These are phyloP conservation scores for Xyliphius kryptos DNA, from an alignment of 2,113 vertebrate species.

Conservation along the genomic window DNA sequence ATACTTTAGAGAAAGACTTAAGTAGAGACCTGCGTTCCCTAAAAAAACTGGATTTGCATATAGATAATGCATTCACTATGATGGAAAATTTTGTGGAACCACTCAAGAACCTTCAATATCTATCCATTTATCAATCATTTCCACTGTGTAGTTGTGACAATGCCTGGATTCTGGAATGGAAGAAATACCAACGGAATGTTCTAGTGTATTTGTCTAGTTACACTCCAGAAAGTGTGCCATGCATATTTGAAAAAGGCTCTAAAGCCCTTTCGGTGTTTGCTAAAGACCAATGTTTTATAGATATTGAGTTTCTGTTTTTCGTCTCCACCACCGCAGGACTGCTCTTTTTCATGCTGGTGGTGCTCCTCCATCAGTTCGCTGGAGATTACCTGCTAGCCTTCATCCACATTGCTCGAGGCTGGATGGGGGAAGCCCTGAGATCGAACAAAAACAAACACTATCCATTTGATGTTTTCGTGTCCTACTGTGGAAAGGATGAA, in stretches of 20 bases:
- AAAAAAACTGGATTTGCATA: not conserved
- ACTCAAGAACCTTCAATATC: slow-evolving; percentile 13
- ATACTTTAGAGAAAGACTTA: slow-evolving; percentile 8
- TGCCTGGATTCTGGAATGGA: slow-evolving; percentile 18
- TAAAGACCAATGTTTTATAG: slow-evolving; percentile 7
- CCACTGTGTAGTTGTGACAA: slow-evolving; percentile 27
- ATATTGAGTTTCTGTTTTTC: slow-evolving; percentile 17
- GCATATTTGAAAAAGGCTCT: not conserved
- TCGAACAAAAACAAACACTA: slow-evolving; percentile 7
- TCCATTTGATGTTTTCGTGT: no score
- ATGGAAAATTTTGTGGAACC: slow-evolving; percentile 19
- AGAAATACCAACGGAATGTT: slow-evolving; percentile 8
- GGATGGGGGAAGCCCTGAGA: slow-evolving; percentile 17
- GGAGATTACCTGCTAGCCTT: slow-evolving; percentile 24
- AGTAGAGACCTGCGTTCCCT: slow-evolving; percentile 19
- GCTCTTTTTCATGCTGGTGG: slow-evolving; percentile 21
- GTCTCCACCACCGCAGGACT: not conserved
- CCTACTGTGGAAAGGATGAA: slow-evolving; percentile 38
- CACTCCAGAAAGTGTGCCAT: not conserved
- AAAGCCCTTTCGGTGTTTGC: not conserved
- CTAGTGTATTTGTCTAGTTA: not conserved
- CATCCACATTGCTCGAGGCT: slow-evolving; percentile 21
- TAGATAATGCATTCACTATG: not conserved
- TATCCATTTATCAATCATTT: not conserved
- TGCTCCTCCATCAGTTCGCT: slow-evolving; percentile 24